phyloP scores from a whole-genome alignment of 2,797 vertebrate genomes.

The Smutsia gigantea region DNA sequence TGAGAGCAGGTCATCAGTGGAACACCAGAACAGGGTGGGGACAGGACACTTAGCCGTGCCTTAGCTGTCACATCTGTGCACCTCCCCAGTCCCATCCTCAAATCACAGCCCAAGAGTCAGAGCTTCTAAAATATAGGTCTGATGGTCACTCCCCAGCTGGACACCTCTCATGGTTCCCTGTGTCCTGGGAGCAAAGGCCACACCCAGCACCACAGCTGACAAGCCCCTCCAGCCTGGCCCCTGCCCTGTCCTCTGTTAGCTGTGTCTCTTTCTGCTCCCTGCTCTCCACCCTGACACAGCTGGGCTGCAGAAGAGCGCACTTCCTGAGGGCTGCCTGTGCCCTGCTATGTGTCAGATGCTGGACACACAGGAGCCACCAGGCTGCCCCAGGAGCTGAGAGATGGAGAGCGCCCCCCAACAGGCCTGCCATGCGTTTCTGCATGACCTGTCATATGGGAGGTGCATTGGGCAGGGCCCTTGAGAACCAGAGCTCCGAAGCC shows the following conservation, averaged over 20 bases:
- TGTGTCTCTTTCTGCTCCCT: accelerated
- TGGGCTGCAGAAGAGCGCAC: no score
- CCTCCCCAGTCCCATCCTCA: no score
- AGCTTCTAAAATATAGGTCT: background rate
- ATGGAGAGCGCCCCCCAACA: background rate
- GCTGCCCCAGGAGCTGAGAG: background rate
- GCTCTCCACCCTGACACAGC: background rate
- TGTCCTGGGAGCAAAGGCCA: background rate
- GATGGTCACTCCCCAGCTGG: accelerated
- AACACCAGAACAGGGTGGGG: background rate
- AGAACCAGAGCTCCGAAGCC: background rate
- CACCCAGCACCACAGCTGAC: accelerated
- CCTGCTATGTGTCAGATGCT: background rate
- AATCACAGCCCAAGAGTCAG: background rate
- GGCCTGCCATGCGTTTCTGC: background rate
- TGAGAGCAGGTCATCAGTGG: background rate
- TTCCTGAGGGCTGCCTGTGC: background rate
- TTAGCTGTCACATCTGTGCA: accelerated
- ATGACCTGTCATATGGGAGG: background rate
- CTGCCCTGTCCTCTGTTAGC: background rate
- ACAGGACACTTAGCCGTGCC: background rate
- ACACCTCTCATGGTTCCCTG: background rate
- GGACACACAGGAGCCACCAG: background rate
- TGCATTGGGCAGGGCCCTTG: background rate
- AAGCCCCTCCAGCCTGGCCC: background rate